Evolutionary conservation across 2,888 invertebrate genomes (phyloP).

Genomic region (Nomada fabriciana): DNA sequence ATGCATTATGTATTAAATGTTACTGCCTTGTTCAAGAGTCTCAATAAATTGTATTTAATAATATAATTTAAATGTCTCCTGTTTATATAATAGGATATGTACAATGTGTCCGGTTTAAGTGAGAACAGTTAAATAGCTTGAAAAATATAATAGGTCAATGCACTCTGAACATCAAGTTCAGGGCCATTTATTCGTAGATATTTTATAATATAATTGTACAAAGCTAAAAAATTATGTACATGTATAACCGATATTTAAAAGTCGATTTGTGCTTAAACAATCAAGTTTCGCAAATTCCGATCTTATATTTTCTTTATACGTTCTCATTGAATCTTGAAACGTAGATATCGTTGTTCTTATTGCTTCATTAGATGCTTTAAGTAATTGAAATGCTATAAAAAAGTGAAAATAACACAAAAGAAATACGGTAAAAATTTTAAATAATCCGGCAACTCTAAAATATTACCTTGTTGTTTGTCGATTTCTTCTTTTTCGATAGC

Average conservation of each 20-base stretch:
- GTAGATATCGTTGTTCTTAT: conserved; percentile 53
- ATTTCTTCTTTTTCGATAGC: conserved; percentile 40
- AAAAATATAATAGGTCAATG: too few species aligned
- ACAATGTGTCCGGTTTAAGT: too few species aligned
- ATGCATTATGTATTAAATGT: background rate
- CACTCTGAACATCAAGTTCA: too few species aligned
- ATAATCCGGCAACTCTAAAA: background rate
- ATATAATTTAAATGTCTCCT: background rate
- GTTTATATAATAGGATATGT: too few species aligned
- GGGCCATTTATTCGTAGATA: background rate
- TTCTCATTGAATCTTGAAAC: conserved; percentile 53
- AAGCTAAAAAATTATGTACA: conserved; percentile 13
- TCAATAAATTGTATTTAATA: conserved; percentile 12
- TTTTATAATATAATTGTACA: conserved; percentile 1
- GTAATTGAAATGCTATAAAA: conserved; percentile 47
- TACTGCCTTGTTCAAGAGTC: background rate
- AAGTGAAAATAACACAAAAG: background rate
- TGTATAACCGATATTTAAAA: conserved; percentile 49
- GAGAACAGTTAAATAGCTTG: too few species aligned
- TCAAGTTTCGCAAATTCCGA: conserved; percentile 47
- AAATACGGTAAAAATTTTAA: too few species aligned
- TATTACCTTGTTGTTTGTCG: conserved; percentile 48
- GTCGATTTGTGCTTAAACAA: conserved; percentile 54
- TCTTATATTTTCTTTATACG: conserved; percentile 33
- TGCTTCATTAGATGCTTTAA: conserved; percentile 51